These are phyloP conservation scores for Bufo gargarizans DNA, from an alignment of 2,113 vertebrate species.

Conservation along the genomic window DNA sequence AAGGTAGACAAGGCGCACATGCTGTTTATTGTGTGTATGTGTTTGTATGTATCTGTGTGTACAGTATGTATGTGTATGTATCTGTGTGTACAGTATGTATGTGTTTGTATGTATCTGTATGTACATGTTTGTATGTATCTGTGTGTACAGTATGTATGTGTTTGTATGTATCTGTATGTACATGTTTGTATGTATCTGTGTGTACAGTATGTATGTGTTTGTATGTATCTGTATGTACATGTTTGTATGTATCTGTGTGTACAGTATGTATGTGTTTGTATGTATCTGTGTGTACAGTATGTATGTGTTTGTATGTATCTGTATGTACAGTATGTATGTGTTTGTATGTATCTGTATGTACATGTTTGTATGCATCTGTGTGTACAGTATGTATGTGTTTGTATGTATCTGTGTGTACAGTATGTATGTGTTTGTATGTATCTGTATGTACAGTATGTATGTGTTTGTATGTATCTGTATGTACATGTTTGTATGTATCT, in stretches of 20 bases:
- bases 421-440: no score
- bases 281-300: no score
- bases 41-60: no score
- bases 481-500: neutral
- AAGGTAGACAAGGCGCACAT: neutral
- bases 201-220: neutral
- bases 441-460: no score
- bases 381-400: neutral
- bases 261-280: no score
- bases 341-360: neutral
- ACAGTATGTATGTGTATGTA: neutral
- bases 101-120: neutral
- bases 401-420: neutral
- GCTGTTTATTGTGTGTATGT: no score
- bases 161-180: no score
- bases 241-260: neutral
- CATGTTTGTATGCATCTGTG: neutral
- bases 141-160: neutral
- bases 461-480: neutral
- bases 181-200: neutral
- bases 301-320: neutral
- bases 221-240: neutral
- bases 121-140: no score
- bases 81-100: neutral
- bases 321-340: neutral